phyloP scores from a whole-genome alignment of 2,113 vertebrate genomes.

The Agelaius phoeniceus region DNA sequence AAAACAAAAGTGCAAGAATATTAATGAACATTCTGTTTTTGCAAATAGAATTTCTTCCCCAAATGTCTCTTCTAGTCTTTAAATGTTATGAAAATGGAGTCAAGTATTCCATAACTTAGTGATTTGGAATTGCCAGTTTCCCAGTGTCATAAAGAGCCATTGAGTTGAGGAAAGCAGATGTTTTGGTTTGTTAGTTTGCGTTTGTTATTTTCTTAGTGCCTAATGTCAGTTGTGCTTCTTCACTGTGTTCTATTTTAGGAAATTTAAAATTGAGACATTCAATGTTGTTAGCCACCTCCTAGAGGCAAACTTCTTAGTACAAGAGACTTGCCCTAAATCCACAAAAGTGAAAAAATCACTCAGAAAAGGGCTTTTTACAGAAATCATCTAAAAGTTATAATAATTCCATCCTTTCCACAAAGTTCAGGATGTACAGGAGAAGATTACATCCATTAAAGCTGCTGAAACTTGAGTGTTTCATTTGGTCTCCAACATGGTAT shows the following conservation, averaged over 20 bases:
- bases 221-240: neutral
- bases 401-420: neutral
- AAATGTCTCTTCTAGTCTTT: neutral
- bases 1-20: neutral
- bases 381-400: neutral
- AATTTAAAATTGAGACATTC: neutral
- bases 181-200: neutral
- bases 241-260: neutral
- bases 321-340: neutral
- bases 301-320: neutral
- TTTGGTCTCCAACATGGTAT: neutral
- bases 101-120: neutral
- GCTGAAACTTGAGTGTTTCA: neutral
- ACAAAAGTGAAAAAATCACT: neutral
- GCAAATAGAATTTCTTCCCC: neutral
- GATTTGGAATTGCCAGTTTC: neutral
- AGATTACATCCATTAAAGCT: neutral
- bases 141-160: neutral
- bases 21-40: neutral
- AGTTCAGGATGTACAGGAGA: neutral
- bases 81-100: neutral
- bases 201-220: neutral
- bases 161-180: neutral
- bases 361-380: neutral
- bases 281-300: neutral